phyloP scores from a whole-genome alignment of 2,888 invertebrate genomes.

The Polyploca ridens region DNA sequence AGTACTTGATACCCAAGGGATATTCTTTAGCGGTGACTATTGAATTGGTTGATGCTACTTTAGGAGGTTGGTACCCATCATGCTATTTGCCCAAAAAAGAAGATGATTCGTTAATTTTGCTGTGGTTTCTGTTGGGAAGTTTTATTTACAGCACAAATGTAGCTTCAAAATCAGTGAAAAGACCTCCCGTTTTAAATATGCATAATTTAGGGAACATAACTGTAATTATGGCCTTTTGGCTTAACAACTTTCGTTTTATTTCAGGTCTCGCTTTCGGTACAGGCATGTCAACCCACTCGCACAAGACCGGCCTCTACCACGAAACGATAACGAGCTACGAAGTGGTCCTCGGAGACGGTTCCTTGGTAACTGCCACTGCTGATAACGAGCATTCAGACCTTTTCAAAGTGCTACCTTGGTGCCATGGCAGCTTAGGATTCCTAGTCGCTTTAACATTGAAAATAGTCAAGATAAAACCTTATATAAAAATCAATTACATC shows the following conservation, averaged over 20 bases:
- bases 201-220: no score
- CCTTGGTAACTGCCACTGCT: slow-evolving; percentile 82
- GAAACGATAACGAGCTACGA: slow-evolving; percentile 87
- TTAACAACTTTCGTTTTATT: slow-evolving; percentile 18
- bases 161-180: no score
- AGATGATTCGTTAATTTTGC: neutral
- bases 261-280: slow-evolving; percentile 87
- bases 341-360: slow-evolving; percentile 86
- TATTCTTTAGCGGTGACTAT: slow-evolving; percentile 88
- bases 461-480: slow-evolving; percentile 86
- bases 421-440: slow-evolving; percentile 87
- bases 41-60: slow-evolving; percentile 88
- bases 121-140: no score
- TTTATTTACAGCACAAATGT: no score
- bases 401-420: slow-evolving; percentile 86
- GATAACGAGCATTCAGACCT: slow-evolving; percentile 85
- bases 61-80: slow-evolving; percentile 76
- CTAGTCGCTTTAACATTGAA: slow-evolving; percentile 86
- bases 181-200: no score
- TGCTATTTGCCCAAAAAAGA: neutral
- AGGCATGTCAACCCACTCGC: slow-evolving; percentile 90
- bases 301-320: slow-evolving; percentile 88
- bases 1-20: slow-evolving; percentile 86
- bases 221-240: no score
- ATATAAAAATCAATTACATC: slow-evolving; percentile 86